These are phyloP conservation scores for Trachelus stipa DNA, from an alignment of 2,888 invertebrate genomes.

Conservation along the genomic window DNA sequence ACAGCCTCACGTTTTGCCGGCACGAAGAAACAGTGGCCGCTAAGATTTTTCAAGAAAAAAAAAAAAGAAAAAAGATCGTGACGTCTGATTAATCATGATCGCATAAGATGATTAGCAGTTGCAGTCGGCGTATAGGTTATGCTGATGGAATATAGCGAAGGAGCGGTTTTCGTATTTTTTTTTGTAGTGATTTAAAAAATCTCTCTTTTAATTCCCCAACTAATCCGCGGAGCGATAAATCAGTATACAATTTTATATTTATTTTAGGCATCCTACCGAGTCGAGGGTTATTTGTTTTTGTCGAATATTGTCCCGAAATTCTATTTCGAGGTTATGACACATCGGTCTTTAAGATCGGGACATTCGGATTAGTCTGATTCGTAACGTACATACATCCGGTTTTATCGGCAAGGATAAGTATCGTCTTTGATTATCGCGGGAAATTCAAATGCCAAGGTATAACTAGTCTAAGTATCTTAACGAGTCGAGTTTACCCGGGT, in stretches of 20 bases:
- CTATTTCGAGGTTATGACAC: neutral
- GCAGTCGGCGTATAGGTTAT: neutral
- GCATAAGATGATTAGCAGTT: neutral
- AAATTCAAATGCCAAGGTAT: neutral
- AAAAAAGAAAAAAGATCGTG: neutral
- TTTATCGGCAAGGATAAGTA: neutral
- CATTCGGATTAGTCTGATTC: neutral
- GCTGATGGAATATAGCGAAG: neutral
- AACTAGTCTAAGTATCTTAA: neutral
- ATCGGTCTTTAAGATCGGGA: neutral
- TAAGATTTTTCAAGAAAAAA: neutral
- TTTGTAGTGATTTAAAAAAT: neutral
- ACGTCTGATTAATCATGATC: neutral
- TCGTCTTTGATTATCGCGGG: neutral
- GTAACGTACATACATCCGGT: neutral
- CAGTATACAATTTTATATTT: neutral
- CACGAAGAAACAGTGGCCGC: neutral
- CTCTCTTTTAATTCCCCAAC: neutral
- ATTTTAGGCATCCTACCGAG: neutral
- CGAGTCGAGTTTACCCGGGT: neutral
- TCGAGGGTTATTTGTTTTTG: neutral
- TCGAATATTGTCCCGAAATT: neutral
- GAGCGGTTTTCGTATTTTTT: neutral
- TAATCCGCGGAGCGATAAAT: neutral
- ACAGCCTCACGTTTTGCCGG: neutral